Evolutionary conservation across 2,888 invertebrate genomes (phyloP).

Genomic region (Tetragonula carbonaria): DNA sequence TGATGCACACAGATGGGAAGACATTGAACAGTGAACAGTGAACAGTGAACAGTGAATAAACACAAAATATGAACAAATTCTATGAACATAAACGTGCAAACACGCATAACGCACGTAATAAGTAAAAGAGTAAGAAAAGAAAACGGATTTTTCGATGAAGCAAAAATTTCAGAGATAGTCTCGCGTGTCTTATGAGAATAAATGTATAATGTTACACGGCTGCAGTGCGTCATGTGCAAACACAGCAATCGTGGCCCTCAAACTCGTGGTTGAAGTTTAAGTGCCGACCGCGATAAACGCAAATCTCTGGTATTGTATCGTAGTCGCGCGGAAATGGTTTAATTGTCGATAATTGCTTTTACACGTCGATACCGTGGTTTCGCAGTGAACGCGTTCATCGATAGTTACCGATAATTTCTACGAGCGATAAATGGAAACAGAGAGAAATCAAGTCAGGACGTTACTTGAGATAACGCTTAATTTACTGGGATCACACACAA

Average conservation of each 20-base stretch:
- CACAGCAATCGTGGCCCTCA: conserved; percentile 31
- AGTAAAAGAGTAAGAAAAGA: neutral
- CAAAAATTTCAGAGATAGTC: conserved; percentile 21
- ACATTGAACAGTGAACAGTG: conserved; percentile 15
- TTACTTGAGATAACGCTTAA: conserved; percentile 15
- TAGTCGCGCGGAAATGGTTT: neutral
- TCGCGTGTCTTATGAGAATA: conserved; percentile 40
- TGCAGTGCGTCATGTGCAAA: conserved; percentile 36
- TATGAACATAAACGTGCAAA: conserved; percentile 33
- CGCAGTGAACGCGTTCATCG: neutral
- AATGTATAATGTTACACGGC: conserved; percentile 15
- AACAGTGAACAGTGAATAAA: neutral
- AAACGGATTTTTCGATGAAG: neutral
- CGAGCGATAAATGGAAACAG: neutral
- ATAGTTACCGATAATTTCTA: neutral
- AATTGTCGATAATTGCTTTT: conserved; percentile 8
- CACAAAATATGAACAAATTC: neutral
- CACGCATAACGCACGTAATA: neutral
- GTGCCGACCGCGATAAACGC: conserved; percentile 21
- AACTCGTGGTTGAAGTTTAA: conserved; percentile 33
- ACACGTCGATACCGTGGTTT: neutral
- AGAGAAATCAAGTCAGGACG: neutral
- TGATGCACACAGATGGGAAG: neutral
- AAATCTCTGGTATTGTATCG: neutral
- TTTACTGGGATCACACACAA: neutral